Percentiles rank a stretch among this genome's conserved stretches.
These are phyloP conservation scores for Gadus macrocephalus DNA, from an alignment of 2,113 vertebrate species.

Conservation along the genomic window DNA sequence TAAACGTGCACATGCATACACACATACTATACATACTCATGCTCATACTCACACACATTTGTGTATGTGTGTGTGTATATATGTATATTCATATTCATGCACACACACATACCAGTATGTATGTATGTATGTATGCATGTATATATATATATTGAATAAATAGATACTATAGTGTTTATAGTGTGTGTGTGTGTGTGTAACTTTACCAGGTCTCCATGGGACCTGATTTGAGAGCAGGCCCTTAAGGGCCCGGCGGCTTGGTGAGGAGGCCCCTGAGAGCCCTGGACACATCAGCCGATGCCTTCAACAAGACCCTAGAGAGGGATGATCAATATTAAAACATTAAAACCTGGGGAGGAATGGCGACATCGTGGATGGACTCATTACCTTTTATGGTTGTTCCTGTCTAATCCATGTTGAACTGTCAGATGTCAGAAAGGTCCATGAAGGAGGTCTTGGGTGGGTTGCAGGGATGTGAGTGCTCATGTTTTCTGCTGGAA, in stretches of 20 bases:
- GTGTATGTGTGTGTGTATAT: too few relatives aligned
- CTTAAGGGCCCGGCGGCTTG: conserved; percentile 35
- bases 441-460: too few relatives aligned
- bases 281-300: conserved; percentile 35
- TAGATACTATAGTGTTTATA: too few relatives aligned
- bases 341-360: not conserved
- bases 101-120: not conserved
- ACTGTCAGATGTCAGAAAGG: too few relatives aligned
- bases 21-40: conserved; percentile 33
- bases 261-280: not conserved
- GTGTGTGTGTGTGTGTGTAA: conserved; percentile 15
- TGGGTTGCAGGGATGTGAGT: too few relatives aligned
- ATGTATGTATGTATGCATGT: too few relatives aligned
- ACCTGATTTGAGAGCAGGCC: conserved; percentile 41
- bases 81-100: not conserved
- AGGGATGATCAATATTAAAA: not conserved
- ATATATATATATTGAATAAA: too few relatives aligned
- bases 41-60: conserved; percentile 31
- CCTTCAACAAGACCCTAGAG: conserved; percentile 26
- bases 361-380: conserved; percentile 12
- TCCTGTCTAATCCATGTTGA: too few relatives aligned
- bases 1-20: conserved; percentile 14
- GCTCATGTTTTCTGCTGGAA: too few relatives aligned
- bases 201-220: conserved; percentile 36
- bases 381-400: not conserved